Evolutionary conservation across 2,888 invertebrate species (phyloP), one percentile per base, ranked within the genome.

Genomic region (Aphodius sticticus): DNA sequence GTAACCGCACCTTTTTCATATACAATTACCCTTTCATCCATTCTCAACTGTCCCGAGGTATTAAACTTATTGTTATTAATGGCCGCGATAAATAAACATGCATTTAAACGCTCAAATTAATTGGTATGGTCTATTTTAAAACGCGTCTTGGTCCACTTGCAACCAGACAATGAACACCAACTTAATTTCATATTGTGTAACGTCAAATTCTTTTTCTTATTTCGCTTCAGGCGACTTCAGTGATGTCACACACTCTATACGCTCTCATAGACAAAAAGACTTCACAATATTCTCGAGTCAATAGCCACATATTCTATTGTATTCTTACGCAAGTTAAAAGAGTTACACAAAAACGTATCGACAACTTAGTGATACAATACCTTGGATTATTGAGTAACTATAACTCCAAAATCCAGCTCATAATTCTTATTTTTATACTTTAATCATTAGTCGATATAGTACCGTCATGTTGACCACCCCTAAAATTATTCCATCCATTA

Each of bases 11-110:
- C 74, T 74, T 74, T 74, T 74, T 37, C 53, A 53, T 53, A 74
- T 74, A 74, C 74, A 74, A 74, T 74, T 74, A 74, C 74, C 37
- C 74, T 74, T 74, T 74, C 74, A 74, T 74, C 74, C 37, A 74
- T 74, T 74, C 12, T 74, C n/a, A 74, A 74, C 37, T 74, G 74
- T 74, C 74, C 74, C 36, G 74, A 35, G 26, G 53, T 53, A 53
- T 37, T 35, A 35, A 37, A 37, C 74, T 74, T 74, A 74, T 74
- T 74, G 74, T 74, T 74, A 74, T 74, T 74, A 74, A 74, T 74
- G 74, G 74, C 74, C 14, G 74, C 74, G 36, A 74, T 74, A 74
- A 36, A 74, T 37, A 74, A 74, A 74, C 74, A 74, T 53, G 53
- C 53, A 53, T 53, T 53, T 53, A 53, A 53, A 53, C 53, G 53